Evolutionary conservation across 2,888 invertebrate species (phyloP).

Genomic region (Dascillus cervinus): DNA sequence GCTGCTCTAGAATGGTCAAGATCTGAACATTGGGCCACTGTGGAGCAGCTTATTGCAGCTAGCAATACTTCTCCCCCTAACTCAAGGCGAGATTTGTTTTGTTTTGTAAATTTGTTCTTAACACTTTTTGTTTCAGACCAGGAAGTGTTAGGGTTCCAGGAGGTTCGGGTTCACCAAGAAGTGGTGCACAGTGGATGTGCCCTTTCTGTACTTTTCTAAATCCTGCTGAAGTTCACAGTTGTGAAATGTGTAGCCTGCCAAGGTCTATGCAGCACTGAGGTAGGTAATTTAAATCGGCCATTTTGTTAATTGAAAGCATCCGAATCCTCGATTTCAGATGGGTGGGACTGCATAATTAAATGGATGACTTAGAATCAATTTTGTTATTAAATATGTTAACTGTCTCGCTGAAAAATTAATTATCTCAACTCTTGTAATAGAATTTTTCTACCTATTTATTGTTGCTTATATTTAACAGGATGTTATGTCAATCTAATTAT

Average conservation of each 20-base stretch:
- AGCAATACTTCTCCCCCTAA: conserved; percentile 38
- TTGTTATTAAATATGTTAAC: too few relatives aligned
- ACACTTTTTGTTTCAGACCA: conserved; percentile 31
- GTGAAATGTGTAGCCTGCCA: conserved; percentile 92
- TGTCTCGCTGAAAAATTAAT: too few relatives aligned
- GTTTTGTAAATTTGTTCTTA: not conserved
- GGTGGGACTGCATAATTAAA: too few relatives aligned
- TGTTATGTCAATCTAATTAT: too few relatives aligned
- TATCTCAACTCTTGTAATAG: too few relatives aligned
- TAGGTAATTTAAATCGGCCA: too few relatives aligned
- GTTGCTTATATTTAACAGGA: too few relatives aligned
- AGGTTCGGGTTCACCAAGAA: conserved; percentile 32
- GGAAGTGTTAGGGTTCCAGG: conserved; percentile 39
- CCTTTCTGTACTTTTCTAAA: conserved; percentile 92
- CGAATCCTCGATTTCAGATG: too few relatives aligned
- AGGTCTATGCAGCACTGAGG: conserved; percentile 42
- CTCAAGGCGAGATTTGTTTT: conserved; percentile 26
- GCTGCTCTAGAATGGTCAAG: conserved; percentile 72
- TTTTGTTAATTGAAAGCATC: too few relatives aligned
- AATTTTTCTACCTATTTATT: too few relatives aligned
- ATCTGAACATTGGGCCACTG: conserved; percentile 81
- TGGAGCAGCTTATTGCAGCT: conserved; percentile 67
- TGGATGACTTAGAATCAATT: too few relatives aligned
- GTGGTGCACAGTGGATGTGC: conserved; percentile 74
- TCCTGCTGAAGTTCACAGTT: conserved; percentile 61